Evolutionary conservation across 2,113 vertebrate species (phyloP).

Genomic region (Phylloscopus whistleri): DNA sequence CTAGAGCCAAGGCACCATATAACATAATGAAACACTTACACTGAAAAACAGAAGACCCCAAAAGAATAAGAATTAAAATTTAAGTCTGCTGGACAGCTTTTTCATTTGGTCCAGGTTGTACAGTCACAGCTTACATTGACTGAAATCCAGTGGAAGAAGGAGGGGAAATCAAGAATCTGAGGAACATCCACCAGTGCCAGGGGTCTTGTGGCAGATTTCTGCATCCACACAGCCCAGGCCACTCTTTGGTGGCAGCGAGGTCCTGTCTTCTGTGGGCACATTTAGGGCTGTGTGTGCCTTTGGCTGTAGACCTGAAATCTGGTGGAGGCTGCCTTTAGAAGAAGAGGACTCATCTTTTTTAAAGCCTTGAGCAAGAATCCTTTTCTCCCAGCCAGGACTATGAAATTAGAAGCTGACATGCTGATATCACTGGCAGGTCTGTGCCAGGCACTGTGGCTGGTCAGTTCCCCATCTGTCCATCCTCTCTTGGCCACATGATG

Average conservation of each 20-base stretch:
- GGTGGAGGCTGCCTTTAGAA: neutral
- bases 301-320: neutral
- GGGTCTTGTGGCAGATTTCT: neutral
- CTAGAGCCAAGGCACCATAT: neutral
- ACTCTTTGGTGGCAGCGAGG: fast-evolving
- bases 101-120: neutral
- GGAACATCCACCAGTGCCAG: fast-evolving
- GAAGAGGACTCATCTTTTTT: neutral
- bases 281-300: neutral
- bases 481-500: neutral
- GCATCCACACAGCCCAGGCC: neutral
- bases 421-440: neutral
- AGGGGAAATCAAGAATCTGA: neutral
- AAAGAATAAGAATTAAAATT: neutral
- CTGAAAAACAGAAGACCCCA: neutral
- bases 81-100: neutral
- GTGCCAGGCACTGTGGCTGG: neutral
- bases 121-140: neutral
- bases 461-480: neutral
- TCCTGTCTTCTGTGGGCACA: neutral
- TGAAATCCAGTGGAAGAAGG: neutral
- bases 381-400: neutral
- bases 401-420: fast-evolving
- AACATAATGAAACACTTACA: neutral
- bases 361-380: neutral